Evolutionary conservation across 1,140 invertebrate species (phyloP), one percentile per base, ranked within the genome.

Genomic region (Drosophila kepulauana): DNA sequence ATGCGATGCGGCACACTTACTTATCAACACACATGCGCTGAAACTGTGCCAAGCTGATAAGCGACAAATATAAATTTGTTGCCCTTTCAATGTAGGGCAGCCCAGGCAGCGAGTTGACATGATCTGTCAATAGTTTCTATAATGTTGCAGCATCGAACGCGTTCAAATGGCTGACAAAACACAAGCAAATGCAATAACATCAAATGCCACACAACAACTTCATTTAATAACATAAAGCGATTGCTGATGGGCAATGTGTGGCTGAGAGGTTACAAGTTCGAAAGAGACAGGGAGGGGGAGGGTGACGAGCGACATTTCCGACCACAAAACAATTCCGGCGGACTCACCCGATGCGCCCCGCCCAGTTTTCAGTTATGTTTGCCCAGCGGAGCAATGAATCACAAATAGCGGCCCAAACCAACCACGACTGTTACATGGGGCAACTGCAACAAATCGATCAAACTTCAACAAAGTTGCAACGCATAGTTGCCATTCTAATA

Each of bases 21-120:
- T 66, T 67, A 67, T 67, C 65, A 67, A 48, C 25, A 20, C 41
- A 45, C 28, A 52, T 46, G 30, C 11, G 6, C 20, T 65, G 8
- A 87, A 86, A 79, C 62, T 78, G 56, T 85, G 82, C 43, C 82
- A 88, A 49, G 45, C 72, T 63, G 84, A 86, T 86, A 86, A 79
- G 68, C 65, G 66, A 57, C 51, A 51, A 16, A 70, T 46, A 72
- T 28, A 38, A 64, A 69, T 75, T 56, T 6, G 59, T 81, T 6
- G 4, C 15, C 15, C 46, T 62, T 16, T 8, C 33, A 62, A 51
- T 28, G n/a, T 20, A 33, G 62, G 51, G 43, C 16, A 30, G 59
- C 52, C 13, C 20, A 25, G 10, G 30, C 30, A 46, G n/a, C 46
- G 6, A 56, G 13, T 16, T 16, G 54, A 57, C 54, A 57, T 38